Evolutionary conservation across 2,797 vertebrate genomes (phyloP), one percentile per base, ranked within the genome.

Genomic region (Catharus ustulatus): DNA sequence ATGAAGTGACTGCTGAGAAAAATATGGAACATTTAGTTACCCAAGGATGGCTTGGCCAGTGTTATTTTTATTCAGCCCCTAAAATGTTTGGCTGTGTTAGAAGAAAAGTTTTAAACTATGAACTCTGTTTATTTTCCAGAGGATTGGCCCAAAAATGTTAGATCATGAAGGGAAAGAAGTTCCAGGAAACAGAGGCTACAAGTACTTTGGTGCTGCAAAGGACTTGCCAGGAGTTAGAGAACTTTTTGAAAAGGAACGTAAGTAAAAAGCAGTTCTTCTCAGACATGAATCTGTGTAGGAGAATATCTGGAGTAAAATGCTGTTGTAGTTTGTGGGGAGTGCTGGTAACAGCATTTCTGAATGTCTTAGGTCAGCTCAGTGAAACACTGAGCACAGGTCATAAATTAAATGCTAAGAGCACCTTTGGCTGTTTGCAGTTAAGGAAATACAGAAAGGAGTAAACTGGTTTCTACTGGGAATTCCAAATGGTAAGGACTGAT

Each of bases 151-250:
- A 0, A 98, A 97, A 97, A 99, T 99, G 99, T 87, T 99, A 87
- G 99, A 99, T 90, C 99, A 99, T 4, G 99, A 99, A 94, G 99
- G 99, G 38, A 99, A 99, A 81, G 99, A 99, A 96, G 99, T 99
- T 61, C 99, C 99, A 19, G 99, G 99, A 85, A 99, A 99, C 96
- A 97, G 99, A 67, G 99, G 99, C 15, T 99, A 99, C 93, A 99
- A 99, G 87, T 99, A 99, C 87, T 99, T 99, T 16, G 99, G 99
- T 68, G 99, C 99, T 7, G 99, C 99, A 16, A 99, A 99, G 97
- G 99, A 99, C 83, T 96, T 99, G 21, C 99, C 99, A 2, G 99
- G 99, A 62, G 99, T 99, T 63, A 94, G 99, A 78, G 99, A 99
- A 76, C 98, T 99, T 43, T 99, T 99, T 87, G 99, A 99, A 95